Evolutionary conservation across 2,797 vertebrate genomes (phyloP).

Genomic region (Poecilia velifera): DNA sequence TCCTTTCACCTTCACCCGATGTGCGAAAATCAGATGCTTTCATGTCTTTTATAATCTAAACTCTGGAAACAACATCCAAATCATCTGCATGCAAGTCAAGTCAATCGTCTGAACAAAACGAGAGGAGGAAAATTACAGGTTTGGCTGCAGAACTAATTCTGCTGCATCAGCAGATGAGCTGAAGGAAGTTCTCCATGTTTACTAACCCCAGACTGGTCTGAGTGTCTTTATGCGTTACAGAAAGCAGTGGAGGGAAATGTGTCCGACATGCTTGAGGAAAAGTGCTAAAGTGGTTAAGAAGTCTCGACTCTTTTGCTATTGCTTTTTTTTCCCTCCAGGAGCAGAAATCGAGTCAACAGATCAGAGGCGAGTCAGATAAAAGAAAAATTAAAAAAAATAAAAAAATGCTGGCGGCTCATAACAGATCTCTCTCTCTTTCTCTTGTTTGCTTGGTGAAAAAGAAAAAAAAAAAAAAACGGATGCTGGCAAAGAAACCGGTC

Average conservation of each 20-base stretch:
- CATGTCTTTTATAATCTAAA: not conserved
- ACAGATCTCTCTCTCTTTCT: conserved; percentile 5
- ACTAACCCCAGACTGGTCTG: conserved; percentile 23
- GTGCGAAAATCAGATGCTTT: conserved; percentile 12
- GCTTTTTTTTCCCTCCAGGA: conserved; percentile 23
- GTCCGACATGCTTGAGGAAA: conserved; percentile 45
- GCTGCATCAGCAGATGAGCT: conserved; percentile 5
- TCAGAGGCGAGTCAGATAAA: conserved; percentile 6
- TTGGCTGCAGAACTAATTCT: conserved; percentile 26
- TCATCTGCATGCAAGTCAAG: conserved; percentile 25
- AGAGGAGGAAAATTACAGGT: conserved; percentile 9
- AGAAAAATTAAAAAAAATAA: too few relatives aligned
- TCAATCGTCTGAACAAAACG: conserved; percentile 17
- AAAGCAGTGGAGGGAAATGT: conserved; percentile 7
- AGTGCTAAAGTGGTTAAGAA: conserved; percentile 56
- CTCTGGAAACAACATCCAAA: conserved; percentile 15
- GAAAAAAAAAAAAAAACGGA: not conserved
- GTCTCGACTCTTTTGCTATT: conserved; percentile 30
- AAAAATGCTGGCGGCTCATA: conserved; percentile 31
- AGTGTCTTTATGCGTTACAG: conserved; percentile 29
- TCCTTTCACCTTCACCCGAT: not conserved
- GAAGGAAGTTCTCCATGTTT: conserved; percentile 15
- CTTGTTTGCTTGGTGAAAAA: conserved; percentile 9
- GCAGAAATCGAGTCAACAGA: conserved; percentile 29
- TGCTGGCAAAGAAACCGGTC: conserved; percentile 57